phyloP scores from a whole-genome alignment of 2,113 vertebrate genomes.

The Forbesichthys papilliferus region DNA sequence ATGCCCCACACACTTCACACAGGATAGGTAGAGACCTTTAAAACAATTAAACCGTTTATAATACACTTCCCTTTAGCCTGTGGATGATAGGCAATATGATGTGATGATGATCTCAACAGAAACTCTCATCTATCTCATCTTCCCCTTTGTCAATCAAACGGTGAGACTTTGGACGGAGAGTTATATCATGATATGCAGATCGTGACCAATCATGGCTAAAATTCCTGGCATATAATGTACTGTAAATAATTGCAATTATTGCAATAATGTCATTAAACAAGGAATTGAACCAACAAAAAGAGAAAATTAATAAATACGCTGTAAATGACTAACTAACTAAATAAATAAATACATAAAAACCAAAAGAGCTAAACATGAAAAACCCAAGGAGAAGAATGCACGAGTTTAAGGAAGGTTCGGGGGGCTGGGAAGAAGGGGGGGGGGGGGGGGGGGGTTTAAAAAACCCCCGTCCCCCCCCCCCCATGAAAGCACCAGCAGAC shows the following conservation, averaged over 20 bases:
- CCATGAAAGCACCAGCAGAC: conserved; percentile 8
- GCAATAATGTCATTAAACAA: too few relatives aligned
- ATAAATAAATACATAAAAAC: not conserved
- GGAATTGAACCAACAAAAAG: too few relatives aligned
- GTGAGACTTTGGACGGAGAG: too few relatives aligned
- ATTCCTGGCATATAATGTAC: too few relatives aligned
- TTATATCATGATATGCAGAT: too few relatives aligned
- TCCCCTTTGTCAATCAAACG: too few relatives aligned
- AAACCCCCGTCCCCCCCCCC: too few relatives aligned
- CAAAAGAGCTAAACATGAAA: too few relatives aligned
- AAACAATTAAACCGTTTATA: not conserved
- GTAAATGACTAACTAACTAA: too few relatives aligned
- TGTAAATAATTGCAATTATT: too few relatives aligned
- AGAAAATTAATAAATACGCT: too few relatives aligned
- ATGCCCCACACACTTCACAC: conserved; percentile 18
- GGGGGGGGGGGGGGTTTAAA: not conserved
- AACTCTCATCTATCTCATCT: not conserved
- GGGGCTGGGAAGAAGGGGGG: not conserved
- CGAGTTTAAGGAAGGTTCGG: conserved; percentile 3
- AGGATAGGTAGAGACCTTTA: conserved; percentile 29
- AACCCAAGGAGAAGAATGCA: not conserved
- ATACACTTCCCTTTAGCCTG: not conserved
- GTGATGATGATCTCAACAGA: not conserved
- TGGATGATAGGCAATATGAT: not conserved
- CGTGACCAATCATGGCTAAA: too few relatives aligned